phyloP scores from a whole-genome alignment of 2,888 invertebrate genomes.

The Apamea monoglypha region DNA sequence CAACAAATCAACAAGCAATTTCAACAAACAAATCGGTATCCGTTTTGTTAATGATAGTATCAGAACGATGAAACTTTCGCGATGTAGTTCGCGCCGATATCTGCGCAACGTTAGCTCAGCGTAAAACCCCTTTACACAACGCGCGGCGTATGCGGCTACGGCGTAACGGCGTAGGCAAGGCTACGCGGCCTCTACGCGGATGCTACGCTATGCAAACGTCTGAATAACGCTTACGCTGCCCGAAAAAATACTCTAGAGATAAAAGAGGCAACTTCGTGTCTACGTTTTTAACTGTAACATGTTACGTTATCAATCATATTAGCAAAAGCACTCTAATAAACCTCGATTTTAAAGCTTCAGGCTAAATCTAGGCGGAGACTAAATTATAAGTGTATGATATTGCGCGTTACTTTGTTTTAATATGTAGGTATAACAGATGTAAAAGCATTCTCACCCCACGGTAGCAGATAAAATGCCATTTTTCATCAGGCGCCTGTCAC shows the following conservation, averaged over 20 bases:
- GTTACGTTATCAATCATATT: neutral
- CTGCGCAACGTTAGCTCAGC: too few species aligned
- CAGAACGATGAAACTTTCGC: neutral
- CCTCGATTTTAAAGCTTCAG: neutral
- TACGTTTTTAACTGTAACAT: neutral
- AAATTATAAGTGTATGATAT: neutral
- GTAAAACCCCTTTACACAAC: neutral
- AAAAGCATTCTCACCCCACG: conserved; percentile 26
- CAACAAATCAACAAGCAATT: neutral
- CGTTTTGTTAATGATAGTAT: neutral
- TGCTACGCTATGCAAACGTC: conserved; percentile 17
- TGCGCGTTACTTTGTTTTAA: conserved; percentile 7
- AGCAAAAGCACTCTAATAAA: neutral
- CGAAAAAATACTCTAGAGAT: neutral
- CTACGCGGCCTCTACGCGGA: conserved; percentile 12
- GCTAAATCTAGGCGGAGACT: neutral
- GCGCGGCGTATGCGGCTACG: neutral
- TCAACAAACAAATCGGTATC: neutral
- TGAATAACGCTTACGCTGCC: neutral
- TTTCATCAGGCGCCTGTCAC: conserved; percentile 51
- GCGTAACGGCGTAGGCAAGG: neutral
- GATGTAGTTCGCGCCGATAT: too few species aligned
- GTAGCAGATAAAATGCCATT: conserved; percentile 51
- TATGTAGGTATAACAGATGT: conserved; percentile 30
- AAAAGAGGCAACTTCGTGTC: neutral